Evolutionary conservation across 2,888 invertebrate genomes (phyloP).

Genomic region (Eristalis intricaria): DNA sequence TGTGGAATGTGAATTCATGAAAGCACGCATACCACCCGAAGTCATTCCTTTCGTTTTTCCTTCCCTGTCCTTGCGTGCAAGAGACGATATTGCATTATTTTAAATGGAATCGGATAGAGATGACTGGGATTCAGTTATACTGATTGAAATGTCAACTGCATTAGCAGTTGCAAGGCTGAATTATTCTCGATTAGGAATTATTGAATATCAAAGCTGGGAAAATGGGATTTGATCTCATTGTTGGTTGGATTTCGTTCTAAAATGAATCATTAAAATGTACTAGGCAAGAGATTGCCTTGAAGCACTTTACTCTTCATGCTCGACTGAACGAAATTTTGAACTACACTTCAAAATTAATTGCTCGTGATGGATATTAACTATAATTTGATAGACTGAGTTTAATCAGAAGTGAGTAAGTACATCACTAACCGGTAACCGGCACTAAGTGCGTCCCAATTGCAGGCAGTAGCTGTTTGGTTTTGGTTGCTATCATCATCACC

Average conservation of each 20-base stretch:
- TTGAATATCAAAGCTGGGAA: conserved; percentile 1
- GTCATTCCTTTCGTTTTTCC: neutral
- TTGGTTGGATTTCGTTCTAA: neutral
- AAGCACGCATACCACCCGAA: neutral
- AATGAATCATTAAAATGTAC: neutral
- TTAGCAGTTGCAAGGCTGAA: conserved; percentile 2
- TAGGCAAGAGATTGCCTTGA: neutral
- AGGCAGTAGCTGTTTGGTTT: too few species aligned
- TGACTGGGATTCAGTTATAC: neutral
- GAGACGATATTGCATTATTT: conserved; percentile 10
- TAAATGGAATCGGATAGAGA: conserved; percentile 6
- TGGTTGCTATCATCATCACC: too few species aligned
- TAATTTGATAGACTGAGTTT: neutral
- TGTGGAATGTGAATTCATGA: neutral
- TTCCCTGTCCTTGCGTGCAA: neutral
- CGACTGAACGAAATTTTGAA: neutral
- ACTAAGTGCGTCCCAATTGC: too few species aligned
- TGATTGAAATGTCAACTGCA: conserved; percentile 50
- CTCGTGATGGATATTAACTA: neutral
- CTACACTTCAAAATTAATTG: neutral
- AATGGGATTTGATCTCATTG: neutral
- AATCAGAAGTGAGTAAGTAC: neutral
- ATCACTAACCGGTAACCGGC: too few species aligned
- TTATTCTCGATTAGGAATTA: conserved; percentile 17
- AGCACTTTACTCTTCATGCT: neutral